Evolutionary conservation across 2,888 invertebrate genomes (phyloP), one percentile per base, ranked within the genome.

Genomic region (Athripsodes cinereus): DNA sequence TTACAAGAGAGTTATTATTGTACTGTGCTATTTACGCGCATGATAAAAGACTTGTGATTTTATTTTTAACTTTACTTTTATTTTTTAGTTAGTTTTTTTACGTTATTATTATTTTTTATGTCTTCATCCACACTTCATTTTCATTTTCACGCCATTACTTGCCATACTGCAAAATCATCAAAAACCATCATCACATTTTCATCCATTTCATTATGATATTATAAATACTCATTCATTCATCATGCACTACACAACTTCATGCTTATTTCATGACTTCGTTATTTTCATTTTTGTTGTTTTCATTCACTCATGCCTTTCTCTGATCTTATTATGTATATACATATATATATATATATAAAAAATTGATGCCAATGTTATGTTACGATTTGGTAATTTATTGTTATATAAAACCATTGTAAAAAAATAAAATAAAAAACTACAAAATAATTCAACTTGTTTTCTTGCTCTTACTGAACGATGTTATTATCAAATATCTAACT

Each of bases 311-410:
- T 10, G 13, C 46, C n/a, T 48, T n/a, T 44, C 35, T 40, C 22
- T 21, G 6, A 54, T 48, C 11, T 20, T 26, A n/a, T 50, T 50
- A 18, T 50, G 3, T 26, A 16, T 47, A 2, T 47, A 6, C 48
- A 48, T 16, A 22, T 47, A 47, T 54, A n/a, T n/a, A n/a, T 16
- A 48, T 54, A 26, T 54, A 48, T 10, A 8, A 22, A 49, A 21
- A 34, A 46, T 52, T 49, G 52, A 63, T 63, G 63, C 63, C 63
- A 63, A 63, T 61, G 63, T 61, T 61, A 59, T 61, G 63, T 63
- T 58, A 60, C 55, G 61, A 53, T 63, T 61, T 59, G 61, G 52
- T 64, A 57, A 58, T 22, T 55, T 61, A 46, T 60, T 59, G 48
- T 59, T 59, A 59, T 59, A 55, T 55, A 58, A 58, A 58, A 58